These are phyloP conservation scores for Megamerina dolium DNA, from an alignment of 2,888 invertebrate genomes.

Conservation along the genomic window DNA sequence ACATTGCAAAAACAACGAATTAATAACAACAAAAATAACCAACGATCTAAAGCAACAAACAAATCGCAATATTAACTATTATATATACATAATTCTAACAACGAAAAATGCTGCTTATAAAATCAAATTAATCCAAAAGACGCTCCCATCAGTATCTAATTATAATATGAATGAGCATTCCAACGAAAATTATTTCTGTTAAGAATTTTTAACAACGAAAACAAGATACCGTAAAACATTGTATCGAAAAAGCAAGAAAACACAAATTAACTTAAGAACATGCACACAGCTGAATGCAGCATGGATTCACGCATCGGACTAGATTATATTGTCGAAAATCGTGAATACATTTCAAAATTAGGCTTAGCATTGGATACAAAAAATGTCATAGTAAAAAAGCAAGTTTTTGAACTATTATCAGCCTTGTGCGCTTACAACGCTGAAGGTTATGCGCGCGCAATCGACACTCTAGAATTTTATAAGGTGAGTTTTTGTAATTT, in stretches of 20 bases:
- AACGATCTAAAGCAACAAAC: too few relatives aligned
- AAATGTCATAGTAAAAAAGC: slow-evolving; percentile 88
- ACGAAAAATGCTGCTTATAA: too few relatives aligned
- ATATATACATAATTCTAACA: too few relatives aligned
- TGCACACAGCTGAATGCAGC: slow-evolving; percentile 26
- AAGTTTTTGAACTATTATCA: slow-evolving; percentile 91
- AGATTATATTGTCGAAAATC: slow-evolving; percentile 91
- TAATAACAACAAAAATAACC: too few relatives aligned
- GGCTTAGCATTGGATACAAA: slow-evolving; percentile 88
- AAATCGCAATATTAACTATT: too few relatives aligned
- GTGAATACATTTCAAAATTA: slow-evolving; percentile 84
- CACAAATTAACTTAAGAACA: too few relatives aligned
- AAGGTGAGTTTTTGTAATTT: slow-evolving; percentile 60
- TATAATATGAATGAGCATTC: too few relatives aligned
- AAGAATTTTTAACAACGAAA: neutral
- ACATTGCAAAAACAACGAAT: too few relatives aligned
- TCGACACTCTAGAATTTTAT: slow-evolving; percentile 86
- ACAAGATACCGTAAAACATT: neutral
- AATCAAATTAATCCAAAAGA: too few relatives aligned
- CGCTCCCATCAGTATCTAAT: too few relatives aligned
- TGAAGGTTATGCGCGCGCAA: slow-evolving; percentile 79
- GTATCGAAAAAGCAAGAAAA: neutral
- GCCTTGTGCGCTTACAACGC: slow-evolving; percentile 91
- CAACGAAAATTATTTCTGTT: slow-evolving; percentile 4
- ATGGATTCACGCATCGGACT: slow-evolving; percentile 92